A percentile compares a stretch with the other conserved stretches of the same genome.
These are phyloP conservation scores for Oncopodura yosiiana DNA, from an alignment of 1,140 invertebrate genomes.

Conservation along the genomic window DNA sequence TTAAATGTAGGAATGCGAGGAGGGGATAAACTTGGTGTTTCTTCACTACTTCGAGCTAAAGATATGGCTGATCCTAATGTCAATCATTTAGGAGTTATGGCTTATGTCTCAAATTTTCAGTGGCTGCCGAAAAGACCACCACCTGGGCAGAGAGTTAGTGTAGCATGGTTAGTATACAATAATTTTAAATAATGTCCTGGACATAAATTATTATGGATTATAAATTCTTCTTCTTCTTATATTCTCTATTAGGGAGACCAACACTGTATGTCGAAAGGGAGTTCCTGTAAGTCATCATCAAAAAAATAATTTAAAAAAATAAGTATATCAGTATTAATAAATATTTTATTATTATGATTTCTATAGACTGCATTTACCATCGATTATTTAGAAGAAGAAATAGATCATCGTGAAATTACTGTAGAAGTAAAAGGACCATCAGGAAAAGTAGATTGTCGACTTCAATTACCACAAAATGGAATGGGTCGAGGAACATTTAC, in stretches of 20 bases:
- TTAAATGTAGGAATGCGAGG: constrained; percentile 47
- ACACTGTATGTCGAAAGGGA: constrained; percentile 24
- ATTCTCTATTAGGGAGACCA: too few species aligned
- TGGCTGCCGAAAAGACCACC: constrained; percentile 72
- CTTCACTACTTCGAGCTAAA: constrained; percentile 78
- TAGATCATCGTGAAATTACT: constrained; percentile 64
- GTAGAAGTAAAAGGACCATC: constrained; percentile 73
- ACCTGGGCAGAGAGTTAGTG: constrained; percentile 63
- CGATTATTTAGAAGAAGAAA: constrained; percentile 63
- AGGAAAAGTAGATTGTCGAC: constrained; percentile 50
- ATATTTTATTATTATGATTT: constrained; percentile 17
- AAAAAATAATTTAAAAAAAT: not conserved
- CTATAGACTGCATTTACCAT: constrained; percentile 67
- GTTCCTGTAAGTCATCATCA: constrained; percentile 20
- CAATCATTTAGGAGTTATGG: constrained; percentile 92
- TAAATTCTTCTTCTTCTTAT: too few species aligned
- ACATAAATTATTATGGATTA: too few species aligned
- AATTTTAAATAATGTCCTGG: too few species aligned
- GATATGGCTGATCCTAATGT: constrained; percentile 90
- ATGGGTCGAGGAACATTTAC: constrained; percentile 65
- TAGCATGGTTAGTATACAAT: constrained; percentile 47
- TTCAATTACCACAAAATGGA: constrained; percentile 56
- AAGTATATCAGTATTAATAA: not conserved
- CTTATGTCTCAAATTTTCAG: constrained; percentile 80
- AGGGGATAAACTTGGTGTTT: constrained; percentile 62